These are phyloP conservation scores for Cremastinae sp. DNA, from an alignment of 2,888 invertebrate genomes.

Conservation along the genomic window DNA sequence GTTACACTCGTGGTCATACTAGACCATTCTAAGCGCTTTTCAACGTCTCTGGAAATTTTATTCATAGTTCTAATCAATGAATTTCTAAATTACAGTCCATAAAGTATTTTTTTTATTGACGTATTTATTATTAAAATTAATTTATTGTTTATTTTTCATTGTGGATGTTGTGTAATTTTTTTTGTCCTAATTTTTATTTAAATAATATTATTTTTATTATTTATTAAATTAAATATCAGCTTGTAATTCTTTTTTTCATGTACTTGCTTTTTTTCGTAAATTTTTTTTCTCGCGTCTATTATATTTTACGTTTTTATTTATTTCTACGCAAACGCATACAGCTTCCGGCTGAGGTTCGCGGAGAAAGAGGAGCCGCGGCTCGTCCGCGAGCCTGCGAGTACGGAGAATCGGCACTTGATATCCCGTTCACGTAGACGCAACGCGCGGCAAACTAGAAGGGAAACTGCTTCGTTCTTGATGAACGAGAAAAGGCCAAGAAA, in stretches of 20 bases:
- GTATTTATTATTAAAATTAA: no score
- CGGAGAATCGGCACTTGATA: constrained; percentile 73
- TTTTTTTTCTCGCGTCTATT: no score
- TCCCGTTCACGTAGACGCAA: constrained; percentile 70
- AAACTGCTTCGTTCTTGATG: neutral
- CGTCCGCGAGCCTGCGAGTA: constrained; percentile 66
- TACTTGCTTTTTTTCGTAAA: no score
- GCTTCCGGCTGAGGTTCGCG: constrained; percentile 56
- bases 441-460: constrained; percentile 42
- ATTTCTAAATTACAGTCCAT: no score
- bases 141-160: no score
- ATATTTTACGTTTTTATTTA: constrained; percentile 39
- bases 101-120: no score
- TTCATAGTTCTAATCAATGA: neutral
- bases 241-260: no score
- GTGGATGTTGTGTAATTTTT: no score
- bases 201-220: no score
- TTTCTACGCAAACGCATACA: neutral
- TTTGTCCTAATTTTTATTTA: no score
- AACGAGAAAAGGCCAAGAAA: constrained; percentile 25
- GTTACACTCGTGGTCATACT: constrained; percentile 34
- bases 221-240: no score
- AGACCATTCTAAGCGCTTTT: neutral
- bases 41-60: neutral
- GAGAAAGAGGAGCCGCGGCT: constrained; percentile 19